Percentiles rank a stretch among this genome's conserved stretches.
Conservation (phyloP, 1,140 invertebrate genomes). For the Bombus breviceps region DNA sequence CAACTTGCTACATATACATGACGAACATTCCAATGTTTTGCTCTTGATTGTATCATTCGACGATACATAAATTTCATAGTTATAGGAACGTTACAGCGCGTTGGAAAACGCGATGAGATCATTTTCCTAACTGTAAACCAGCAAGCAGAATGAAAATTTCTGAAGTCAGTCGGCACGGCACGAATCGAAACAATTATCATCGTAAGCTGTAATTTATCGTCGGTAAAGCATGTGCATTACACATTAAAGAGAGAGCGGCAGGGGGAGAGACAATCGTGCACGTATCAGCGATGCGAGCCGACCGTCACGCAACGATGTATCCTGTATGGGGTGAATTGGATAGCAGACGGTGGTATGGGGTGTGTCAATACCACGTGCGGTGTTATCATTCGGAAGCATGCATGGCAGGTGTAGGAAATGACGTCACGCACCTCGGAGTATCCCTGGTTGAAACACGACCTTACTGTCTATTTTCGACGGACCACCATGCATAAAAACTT, state of each 20-base stretch:
- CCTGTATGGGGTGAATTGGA: conserved; percentile 74
- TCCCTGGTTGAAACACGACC: conserved; percentile 66
- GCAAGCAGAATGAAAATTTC: background rate
- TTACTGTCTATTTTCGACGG: conserved; percentile 59
- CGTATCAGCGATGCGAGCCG: conserved; percentile 57
- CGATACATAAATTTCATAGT: background rate
- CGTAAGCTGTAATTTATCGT: conserved; percentile 8
- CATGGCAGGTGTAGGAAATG: conserved; percentile 82
- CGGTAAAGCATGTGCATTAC: background rate
- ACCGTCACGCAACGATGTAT: conserved; percentile 78
- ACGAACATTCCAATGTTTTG: background rate
- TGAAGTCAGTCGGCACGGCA: background rate
- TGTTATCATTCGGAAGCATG: conserved; percentile 81
- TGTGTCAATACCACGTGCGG: conserved; percentile 75
- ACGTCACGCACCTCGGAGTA: conserved; percentile 74
- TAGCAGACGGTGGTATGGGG: conserved; percentile 66
- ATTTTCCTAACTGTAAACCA: conserved; percentile 10
- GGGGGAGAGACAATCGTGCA: background rate
- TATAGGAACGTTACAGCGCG: background rate
- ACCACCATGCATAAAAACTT: conserved; percentile 60
- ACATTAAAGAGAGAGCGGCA: too few relatives aligned
- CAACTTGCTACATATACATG: background rate
- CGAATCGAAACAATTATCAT: conserved; percentile 17
- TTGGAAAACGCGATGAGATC: background rate
- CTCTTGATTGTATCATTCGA: background rate